A percentile compares a stretch with the other conserved stretches of the same genome.
These are phyloP conservation scores for Dyspetes luteomarginatus DNA, from an alignment of 2,888 invertebrate species.

Conservation along the genomic window DNA sequence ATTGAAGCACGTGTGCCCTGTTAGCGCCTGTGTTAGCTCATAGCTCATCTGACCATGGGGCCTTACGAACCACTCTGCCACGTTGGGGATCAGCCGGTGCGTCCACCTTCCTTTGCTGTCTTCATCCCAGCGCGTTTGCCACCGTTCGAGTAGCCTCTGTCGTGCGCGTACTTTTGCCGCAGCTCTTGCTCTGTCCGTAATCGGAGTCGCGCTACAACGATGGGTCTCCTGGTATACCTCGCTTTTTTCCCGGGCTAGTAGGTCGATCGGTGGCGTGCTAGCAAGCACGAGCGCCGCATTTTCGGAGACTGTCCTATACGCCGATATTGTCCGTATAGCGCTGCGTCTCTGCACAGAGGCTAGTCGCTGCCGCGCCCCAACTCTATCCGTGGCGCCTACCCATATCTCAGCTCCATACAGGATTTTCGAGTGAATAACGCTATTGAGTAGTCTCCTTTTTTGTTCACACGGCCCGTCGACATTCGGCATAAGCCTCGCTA, in stretches of 20 bases:
- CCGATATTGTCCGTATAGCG: background rate
- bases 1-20: slow-evolving; percentile 7
- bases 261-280: slow-evolving; percentile 18
- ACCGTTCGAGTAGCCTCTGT: background rate
- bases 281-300: background rate
- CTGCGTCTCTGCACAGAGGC: slow-evolving; percentile 20
- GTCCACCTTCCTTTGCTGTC: slow-evolving; percentile 4
- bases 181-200: background rate
- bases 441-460: slow-evolving; percentile 45
- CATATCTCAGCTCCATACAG: slow-evolving; percentile 59
- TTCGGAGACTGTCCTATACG: slow-evolving; percentile 1
- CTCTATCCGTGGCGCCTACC: slow-evolving; percentile 30
- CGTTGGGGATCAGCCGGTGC: background rate
- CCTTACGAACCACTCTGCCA: background rate
- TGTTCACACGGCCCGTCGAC: slow-evolving; percentile 49
- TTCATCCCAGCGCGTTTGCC: background rate
- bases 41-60: background rate
- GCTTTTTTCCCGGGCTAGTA: background rate
- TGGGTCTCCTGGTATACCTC: background rate
- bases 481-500: slow-evolving; percentile 65
- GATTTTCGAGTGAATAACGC: slow-evolving; percentile 42
- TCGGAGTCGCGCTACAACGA: too few relatives aligned
- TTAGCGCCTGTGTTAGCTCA: background rate
- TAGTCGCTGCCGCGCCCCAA: slow-evolving; percentile 10
- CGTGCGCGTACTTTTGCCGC: background rate